Evolutionary conservation across 2,888 invertebrate species (phyloP), one percentile per base, ranked within the genome.

Genomic region (Formica aserva): DNA sequence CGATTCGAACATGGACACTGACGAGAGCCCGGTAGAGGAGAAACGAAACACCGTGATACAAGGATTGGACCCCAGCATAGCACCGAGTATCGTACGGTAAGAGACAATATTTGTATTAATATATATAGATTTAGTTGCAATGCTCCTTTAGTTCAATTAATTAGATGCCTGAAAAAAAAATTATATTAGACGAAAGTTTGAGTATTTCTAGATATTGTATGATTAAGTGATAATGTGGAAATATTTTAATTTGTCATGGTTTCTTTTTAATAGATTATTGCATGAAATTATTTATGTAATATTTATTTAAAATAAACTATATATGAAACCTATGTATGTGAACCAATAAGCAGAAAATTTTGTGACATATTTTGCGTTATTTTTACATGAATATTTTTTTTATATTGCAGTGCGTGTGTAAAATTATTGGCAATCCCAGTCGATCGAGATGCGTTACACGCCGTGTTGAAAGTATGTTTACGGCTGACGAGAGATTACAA

Each of bases 401-500:
- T n/a, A 52, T 77, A 9, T 88, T 90, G 26, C 75, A 95, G 95
- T 81, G 96, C 96, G 11, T 96, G 97, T 91, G 97, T 97, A 0
- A 96, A 96, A 57, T 94, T 98, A 74, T 95, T 98, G 93, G 96
- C 96, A 38, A 96, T 97, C 45, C 96, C 97, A 2, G 96, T 97
- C 1, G 97, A 97, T 91, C 96, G 97, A 3, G 97, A 98, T 91
- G 96, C 97, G 0, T 95, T 98, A n/a, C 97, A 98, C 91, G 97
- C 98, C 0, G 95, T 97, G 4, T 96, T 98, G 95, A 96, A 97
- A 82, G 95, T 98, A 9, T 97, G 97, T 85, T 95, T 98, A 8
- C 96, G 98, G 6, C 94, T 98, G 18, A 98, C 98, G 0, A 95
- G 98, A 78, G 96, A 97, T 91, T 97, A 97, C 92, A 96, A 96